phyloP scores from a whole-genome alignment of 2,113 vertebrate species.

The Catharus fuscescens region DNA sequence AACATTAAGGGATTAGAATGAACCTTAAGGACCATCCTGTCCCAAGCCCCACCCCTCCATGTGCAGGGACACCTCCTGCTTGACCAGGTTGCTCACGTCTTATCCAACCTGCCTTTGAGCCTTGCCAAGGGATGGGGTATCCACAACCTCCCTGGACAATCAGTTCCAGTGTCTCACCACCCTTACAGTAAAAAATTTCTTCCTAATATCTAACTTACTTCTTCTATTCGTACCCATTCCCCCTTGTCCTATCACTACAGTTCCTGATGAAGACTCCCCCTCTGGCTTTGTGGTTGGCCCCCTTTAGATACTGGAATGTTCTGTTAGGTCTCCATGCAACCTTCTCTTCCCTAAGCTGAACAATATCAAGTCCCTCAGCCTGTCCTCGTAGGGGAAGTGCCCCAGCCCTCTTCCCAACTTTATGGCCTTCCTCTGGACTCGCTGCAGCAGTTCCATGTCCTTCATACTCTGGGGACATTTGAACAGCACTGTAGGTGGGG shows the following conservation, averaged over 20 bases:
- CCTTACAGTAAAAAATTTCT: not conserved
- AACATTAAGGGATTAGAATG: not conserved
- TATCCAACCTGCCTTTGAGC: not conserved
- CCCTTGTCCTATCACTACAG: not conserved
- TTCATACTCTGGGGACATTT: not conserved
- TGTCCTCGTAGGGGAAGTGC: not conserved
- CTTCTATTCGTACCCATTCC: not conserved
- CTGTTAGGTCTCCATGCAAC: not conserved
- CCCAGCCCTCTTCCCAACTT: not conserved
- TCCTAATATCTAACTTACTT: not conserved
- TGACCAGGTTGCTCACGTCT: not conserved
- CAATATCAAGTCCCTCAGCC: not conserved
- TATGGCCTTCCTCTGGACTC: not conserved
- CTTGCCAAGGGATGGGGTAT: not conserved
- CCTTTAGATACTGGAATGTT: not conserved
- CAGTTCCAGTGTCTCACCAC: not conserved
- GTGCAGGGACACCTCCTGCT: not conserved
- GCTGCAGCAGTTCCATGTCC: not conserved
- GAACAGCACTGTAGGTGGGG: not conserved
- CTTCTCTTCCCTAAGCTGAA: not conserved
- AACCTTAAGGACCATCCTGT: not conserved
- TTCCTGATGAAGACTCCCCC: not conserved
- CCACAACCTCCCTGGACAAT: not conserved
- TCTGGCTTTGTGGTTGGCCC: not conserved
- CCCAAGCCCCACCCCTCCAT: not conserved